These are phyloP conservation scores for Berghia stephanieae DNA, from an alignment of 1,140 invertebrate species.

Conservation along the genomic window DNA sequence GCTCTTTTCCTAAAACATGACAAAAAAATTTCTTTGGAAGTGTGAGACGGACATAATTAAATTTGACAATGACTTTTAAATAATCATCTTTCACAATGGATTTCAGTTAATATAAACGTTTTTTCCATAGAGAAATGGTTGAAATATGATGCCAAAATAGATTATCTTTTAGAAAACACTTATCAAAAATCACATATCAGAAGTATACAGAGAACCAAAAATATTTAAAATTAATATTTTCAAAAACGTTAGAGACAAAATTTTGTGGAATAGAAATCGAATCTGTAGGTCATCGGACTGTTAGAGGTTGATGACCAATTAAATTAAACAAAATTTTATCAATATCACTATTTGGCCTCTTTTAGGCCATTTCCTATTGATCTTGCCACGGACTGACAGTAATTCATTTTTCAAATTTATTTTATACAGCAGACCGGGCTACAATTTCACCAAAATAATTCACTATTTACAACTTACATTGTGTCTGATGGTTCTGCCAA, in stretches of 20 bases:
- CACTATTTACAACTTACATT: too few relatives aligned
- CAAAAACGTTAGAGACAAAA: background rate
- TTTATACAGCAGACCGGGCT: too few relatives aligned
- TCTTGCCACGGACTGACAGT: background rate
- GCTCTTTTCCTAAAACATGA: conserved; percentile 77
- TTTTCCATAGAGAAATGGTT: too few relatives aligned
- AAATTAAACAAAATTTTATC: background rate
- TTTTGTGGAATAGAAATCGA: background rate
- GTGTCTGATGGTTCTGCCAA: too few relatives aligned
- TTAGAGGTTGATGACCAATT: background rate
- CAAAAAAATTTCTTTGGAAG: conserved; percentile 9
- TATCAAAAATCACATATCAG: background rate
- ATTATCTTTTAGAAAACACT: background rate
- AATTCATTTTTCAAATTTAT: background rate
- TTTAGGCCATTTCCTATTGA: background rate
- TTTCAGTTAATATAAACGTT: too few relatives aligned
- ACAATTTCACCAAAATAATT: too few relatives aligned
- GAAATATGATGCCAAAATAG: too few relatives aligned
- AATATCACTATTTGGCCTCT: background rate
- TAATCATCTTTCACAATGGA: background rate
- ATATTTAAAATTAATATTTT: background rate
- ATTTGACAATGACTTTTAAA: background rate
- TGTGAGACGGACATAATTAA: background rate
- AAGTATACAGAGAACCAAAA: background rate
- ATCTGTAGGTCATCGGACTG: too few relatives aligned